Conservation (phyloP, 2,888 invertebrate species). For the Himalopsyche kuldschensis region DNA sequence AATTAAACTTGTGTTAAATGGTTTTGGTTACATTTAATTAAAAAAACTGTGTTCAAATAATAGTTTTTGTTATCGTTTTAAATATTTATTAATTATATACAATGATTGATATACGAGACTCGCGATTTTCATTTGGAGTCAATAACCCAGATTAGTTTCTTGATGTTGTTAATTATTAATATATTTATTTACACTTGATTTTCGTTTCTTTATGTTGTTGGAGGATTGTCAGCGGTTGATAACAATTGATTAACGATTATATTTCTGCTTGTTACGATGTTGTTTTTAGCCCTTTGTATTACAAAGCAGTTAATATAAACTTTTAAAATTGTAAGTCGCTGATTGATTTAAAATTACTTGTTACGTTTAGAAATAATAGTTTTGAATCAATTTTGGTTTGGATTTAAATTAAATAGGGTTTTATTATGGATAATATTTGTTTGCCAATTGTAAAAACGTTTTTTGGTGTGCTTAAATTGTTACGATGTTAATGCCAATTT, state of each 20-base stretch:
- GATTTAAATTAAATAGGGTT: constrained; percentile 2
- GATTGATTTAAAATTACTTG: constrained; percentile 20
- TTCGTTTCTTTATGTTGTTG: constrained; percentile 5
- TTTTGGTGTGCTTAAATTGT: constrained; percentile 17
- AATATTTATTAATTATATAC: constrained; percentile 20
- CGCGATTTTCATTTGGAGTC: neutral
- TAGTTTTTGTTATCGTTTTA: constrained; percentile 10
- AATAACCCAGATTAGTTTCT: constrained; percentile 26
- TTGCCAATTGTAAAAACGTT: constrained; percentile 10
- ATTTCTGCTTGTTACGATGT: constrained; percentile 22
- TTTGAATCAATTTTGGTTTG: constrained; percentile 10
- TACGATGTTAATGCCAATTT: constrained; percentile 21
- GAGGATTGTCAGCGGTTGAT: constrained; percentile 22
- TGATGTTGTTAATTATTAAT: neutral
- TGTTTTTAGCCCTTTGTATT: constrained; percentile 26
- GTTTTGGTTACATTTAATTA: neutral
- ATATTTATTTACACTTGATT: constrained; percentile 19
- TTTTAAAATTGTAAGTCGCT: neutral
- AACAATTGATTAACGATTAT: neutral
- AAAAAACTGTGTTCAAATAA: constrained; percentile 5
- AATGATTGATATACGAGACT: constrained; percentile 8
- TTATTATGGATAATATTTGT: neutral
- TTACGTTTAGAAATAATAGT: constrained; percentile 9
- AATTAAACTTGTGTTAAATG: constrained; percentile 34
- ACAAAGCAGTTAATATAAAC: constrained; percentile 4